Percentiles rank a stretch among this genome's conserved stretches.
Conservation (phyloP, 2,888 invertebrate genomes). For the Volucella bombylans region DNA sequence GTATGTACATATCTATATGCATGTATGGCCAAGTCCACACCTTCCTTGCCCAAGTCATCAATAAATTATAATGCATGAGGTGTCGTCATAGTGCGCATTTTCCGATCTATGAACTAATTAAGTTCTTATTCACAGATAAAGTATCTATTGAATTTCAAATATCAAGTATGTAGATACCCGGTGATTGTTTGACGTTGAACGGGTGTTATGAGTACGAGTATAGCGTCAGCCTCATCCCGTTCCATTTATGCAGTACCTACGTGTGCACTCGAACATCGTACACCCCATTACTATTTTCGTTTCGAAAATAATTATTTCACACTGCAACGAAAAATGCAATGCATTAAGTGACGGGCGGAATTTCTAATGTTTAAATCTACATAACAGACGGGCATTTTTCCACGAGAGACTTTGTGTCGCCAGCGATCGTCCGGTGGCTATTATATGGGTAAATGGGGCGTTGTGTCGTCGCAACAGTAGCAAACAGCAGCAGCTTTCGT, state of each 20-base stretch:
- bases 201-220: neutral
- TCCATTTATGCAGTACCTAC: neutral
- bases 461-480: neutral
- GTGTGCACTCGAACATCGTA: neutral
- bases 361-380: slow-evolving; percentile 71
- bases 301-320: slow-evolving; percentile 67
- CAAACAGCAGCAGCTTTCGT: slow-evolving; percentile 25
- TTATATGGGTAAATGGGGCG: slow-evolving; percentile 59
- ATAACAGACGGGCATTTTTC: slow-evolving; percentile 72
- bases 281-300: slow-evolving; percentile 47
- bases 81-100: slow-evolving; percentile 73
- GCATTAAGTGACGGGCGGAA: slow-evolving; percentile 71
- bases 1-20: neutral
- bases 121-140: slow-evolving; percentile 66
- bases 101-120: slow-evolving; percentile 71
- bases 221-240: slow-evolving; percentile 33
- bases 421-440: slow-evolving; percentile 64
- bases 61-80: slow-evolving; percentile 72
- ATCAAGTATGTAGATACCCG: neutral
- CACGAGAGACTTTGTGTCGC: slow-evolving; percentile 72
- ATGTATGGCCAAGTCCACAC: slow-evolving; percentile 55
- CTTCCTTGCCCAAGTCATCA: slow-evolving; percentile 53
- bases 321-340: slow-evolving; percentile 64
- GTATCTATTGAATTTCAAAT: slow-evolving; percentile 67
- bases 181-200: neutral